A percentile compares a stretch with the other conserved stretches of the same genome.
These are phyloP conservation scores for Clarias magur DNA, from an alignment of 2,113 vertebrate species.

Conservation along the genomic window DNA sequence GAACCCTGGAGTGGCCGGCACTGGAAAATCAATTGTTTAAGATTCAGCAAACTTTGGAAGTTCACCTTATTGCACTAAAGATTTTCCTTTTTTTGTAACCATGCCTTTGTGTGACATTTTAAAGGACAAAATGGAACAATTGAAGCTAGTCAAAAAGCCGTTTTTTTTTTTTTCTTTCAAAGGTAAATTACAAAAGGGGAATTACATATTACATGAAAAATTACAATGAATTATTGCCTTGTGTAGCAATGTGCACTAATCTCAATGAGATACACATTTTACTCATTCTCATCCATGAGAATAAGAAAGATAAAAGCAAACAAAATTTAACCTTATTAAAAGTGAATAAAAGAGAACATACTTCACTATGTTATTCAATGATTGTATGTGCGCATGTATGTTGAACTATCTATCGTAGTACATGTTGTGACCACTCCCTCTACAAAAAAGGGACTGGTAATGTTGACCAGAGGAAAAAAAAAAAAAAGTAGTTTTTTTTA, in stretches of 20 bases:
- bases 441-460: constrained; percentile 88
- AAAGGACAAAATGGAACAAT: constrained; percentile 91
- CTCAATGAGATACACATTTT: constrained; percentile 99
- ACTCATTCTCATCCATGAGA: constrained; percentile 99
- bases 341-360: constrained; percentile 81
- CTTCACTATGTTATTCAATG: constrained; percentile 98
- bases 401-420: constrained; percentile 87
- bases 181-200: constrained; percentile 78
- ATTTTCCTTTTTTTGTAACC: constrained; percentile 81
- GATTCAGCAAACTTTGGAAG: constrained; percentile 86
- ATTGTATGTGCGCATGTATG: constrained; percentile 97
- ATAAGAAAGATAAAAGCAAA: constrained; percentile 87
- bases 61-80: constrained; percentile 97
- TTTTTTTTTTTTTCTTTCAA: constrained; percentile 81
- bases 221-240: constrained; percentile 94
- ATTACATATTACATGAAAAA: constrained; percentile 86
- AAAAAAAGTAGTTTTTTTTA: constrained; percentile 72
- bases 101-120: constrained; percentile 91
- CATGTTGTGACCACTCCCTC: constrained; percentile 93
- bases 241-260: constrained; percentile 99
- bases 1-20: constrained; percentile 71
- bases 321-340: constrained; percentile 66
- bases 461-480: constrained; percentile 85
- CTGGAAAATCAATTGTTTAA: constrained; percentile 70
- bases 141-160: constrained; percentile 80